Base-by-base conservation (phyloP, 2,888 invertebrate genomes). In the Aphodius granarius region DNA sequence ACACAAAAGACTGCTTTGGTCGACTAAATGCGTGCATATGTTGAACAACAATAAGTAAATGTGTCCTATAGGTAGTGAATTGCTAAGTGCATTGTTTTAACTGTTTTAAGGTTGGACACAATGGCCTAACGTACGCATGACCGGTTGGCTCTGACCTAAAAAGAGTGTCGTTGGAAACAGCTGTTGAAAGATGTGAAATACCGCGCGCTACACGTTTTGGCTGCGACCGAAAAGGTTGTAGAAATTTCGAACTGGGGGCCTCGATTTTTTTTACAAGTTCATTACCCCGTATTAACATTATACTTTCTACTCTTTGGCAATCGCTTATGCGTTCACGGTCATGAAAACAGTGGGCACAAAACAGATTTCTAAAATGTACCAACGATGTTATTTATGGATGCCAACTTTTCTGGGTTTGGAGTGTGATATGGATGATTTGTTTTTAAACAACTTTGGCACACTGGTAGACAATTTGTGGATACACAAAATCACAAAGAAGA, bases 281-380 rank as follows among this genome's bases (percentile, higher is more conserved):
- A 76, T 76, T 76, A 76, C 73, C 76, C 76, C 76, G 73, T 64
- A 71, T 76, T 73, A 76, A 76, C 73, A 76, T 76, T 73, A 74
- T 64, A 73, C 76, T 76, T 76, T 76, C 76, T 76, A 76, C 76
- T 76, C 76, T 76, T 73, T 76, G 73, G 73, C 70, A 76, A 76
- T 73, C 73, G 66, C 68, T 23, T 9, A n/a, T n/a, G 43, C 70
- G 73, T 75, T 75, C 75, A 75, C 68, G 75, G 75, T 75, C 75
- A 73, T 43, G 64, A 62, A 19, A 64, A 64, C 22, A 5, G 63
- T 63, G 23, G 23, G 71, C 23, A 23, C 71, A 71, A 13, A 43
- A 6, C 9, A 43, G 43, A 43, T 43, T 43, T 43, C 43, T 43
- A 43, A 43, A 43, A 43, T 43, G 43, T 43, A 13, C 43, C 43